A percentile compares a stretch with the other conserved stretches of the same genome.
These are phyloP conservation scores for Odontesthes bonariensis DNA, from an alignment of 2,113 vertebrate genomes.

Conservation along the genomic window DNA sequence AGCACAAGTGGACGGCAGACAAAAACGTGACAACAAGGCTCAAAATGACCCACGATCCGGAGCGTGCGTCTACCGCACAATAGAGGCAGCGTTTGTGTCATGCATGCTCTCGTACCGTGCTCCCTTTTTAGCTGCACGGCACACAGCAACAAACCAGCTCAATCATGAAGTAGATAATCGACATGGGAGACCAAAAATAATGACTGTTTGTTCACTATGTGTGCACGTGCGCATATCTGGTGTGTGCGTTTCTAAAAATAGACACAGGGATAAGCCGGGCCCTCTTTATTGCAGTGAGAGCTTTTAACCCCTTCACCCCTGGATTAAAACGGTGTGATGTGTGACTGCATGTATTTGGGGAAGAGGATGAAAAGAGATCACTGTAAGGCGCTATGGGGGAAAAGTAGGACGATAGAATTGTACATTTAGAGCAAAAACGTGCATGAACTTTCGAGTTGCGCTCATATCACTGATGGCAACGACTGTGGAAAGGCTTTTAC, in stretches of 20 bases:
- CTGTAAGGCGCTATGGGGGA: background rate
- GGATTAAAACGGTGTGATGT: slow-evolving; percentile 45
- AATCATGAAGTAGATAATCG: slow-evolving; percentile 45
- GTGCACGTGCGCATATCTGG: slow-evolving; percentile 66
- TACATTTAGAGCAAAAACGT: slow-evolving; percentile 14
- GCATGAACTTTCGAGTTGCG: background rate
- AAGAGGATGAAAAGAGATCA: slow-evolving; percentile 38
- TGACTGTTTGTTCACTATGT: slow-evolving; percentile 68
- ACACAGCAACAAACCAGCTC: slow-evolving; percentile 45
- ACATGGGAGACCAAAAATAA: slow-evolving; percentile 70
- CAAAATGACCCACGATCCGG: slow-evolving; percentile 37
- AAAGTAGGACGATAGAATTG: slow-evolving; percentile 3
- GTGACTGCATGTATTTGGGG: slow-evolving; percentile 35
- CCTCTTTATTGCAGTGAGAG: slow-evolving; percentile 77
- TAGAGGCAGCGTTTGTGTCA: slow-evolving; percentile 44
- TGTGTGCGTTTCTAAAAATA: slow-evolving; percentile 77
- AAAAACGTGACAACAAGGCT: slow-evolving; percentile 43
- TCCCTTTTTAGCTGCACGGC: slow-evolving; percentile 49
- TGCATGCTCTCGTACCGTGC: slow-evolving; percentile 35
- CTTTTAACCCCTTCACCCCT: slow-evolving; percentile 77
- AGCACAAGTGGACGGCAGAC: slow-evolving; percentile 41
- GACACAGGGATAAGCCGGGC: slow-evolving; percentile 73
- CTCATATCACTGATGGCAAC: background rate
- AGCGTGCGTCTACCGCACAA: slow-evolving; percentile 35
- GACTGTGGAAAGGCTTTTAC: slow-evolving; percentile 3